Evolutionary conservation across 2,113 vertebrate genomes (phyloP).

Genomic region (Turnix velox): DNA sequence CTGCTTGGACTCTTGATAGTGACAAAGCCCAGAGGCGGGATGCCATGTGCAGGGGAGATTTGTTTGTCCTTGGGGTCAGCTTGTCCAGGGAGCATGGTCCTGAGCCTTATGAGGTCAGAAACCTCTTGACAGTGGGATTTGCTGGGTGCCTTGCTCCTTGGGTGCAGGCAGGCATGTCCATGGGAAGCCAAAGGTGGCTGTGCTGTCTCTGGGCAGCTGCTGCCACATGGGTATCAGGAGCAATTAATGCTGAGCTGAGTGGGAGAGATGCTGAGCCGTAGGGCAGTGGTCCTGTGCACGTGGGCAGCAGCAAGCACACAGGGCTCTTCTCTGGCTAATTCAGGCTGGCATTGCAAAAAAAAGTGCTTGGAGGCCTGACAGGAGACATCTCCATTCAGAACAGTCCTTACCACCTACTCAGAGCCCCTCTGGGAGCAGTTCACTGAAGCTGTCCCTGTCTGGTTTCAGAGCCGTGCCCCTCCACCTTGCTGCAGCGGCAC

Average conservation of each 20-base stretch:
- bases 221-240: neutral
- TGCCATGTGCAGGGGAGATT: accelerated
- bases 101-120: neutral
- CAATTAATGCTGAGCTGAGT: neutral
- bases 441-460: neutral
- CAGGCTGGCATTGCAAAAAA: neutral
- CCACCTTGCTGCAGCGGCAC: constrained; percentile 91
- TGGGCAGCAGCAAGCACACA: neutral
- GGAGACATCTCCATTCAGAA: neutral
- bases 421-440: accelerated
- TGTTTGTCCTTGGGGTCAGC: neutral
- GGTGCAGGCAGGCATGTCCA: accelerated
- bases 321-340: neutral
- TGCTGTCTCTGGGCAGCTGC: neutral
- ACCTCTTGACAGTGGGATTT: neutral
- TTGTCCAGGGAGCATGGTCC: neutral
- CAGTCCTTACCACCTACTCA: neutral
- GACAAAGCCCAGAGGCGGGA: neutral
- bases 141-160: neutral
- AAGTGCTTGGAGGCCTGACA: neutral
- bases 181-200: accelerated
- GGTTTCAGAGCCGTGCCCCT: constrained; percentile 92
- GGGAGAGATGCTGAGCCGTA: neutral
- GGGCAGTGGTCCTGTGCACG: neutral
- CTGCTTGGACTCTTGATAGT: neutral